Evolutionary conservation across 2,797 vertebrate genomes (phyloP).

Genomic region (Sarcoramphus papa): DNA sequence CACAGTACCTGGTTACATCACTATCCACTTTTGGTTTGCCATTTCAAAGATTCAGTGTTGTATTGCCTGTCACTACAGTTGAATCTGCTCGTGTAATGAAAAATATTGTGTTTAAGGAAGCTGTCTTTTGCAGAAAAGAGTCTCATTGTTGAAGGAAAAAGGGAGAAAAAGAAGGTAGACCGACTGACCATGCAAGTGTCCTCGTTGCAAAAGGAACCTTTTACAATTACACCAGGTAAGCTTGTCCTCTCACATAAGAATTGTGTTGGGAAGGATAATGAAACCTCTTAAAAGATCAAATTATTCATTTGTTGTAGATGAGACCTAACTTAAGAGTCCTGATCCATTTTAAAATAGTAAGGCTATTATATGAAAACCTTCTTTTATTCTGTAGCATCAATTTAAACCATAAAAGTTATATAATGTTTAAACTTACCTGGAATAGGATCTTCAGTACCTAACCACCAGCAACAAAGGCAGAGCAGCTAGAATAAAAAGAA

Average conservation of each 20-base stretch:
- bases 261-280: neutral
- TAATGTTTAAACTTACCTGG: neutral
- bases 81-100: neutral
- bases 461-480: neutral
- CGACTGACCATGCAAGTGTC: conserved; percentile 87
- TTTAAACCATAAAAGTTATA: neutral
- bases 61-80: neutral
- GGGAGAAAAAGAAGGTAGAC: conserved; percentile 91
- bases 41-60: neutral
- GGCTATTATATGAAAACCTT: neutral
- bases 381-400: neutral
- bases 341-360: neutral
- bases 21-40: neutral
- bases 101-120: conserved; percentile 7
- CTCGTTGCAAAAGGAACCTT: conserved; percentile 83
- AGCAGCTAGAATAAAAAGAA: neutral
- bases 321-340: neutral
- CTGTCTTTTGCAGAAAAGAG: conserved; percentile 76
- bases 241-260: neutral
- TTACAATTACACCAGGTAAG: conserved; percentile 86
- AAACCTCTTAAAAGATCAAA: neutral
- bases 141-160: conserved; percentile 89
- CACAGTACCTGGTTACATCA: neutral
- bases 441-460: neutral
- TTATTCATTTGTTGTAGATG: neutral